Evolutionary conservation across 1,140 invertebrate species (phyloP), one percentile per base, ranked within the genome.

Genomic region (Contarinia nasturtii): DNA sequence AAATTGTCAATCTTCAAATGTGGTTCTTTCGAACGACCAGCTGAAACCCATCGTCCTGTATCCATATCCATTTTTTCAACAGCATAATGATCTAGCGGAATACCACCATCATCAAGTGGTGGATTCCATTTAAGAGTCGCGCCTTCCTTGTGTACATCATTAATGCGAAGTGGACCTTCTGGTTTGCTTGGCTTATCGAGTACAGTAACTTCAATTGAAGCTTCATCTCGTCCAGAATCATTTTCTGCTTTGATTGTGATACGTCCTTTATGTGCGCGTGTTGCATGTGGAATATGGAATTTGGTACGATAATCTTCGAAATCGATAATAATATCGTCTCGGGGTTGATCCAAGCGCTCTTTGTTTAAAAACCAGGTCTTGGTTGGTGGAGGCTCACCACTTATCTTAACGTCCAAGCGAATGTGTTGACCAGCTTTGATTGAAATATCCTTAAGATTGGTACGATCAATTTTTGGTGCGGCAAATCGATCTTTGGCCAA

Each of bases 81-180:
- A 40, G 85, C 70, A 58, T 95, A 96, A 58, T 87, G 79, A 51
- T 92, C 87, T 51, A 97, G 79, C 2, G 90, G 88, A 8, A 79
- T 75, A 48, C 91, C 91, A 46, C 91, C 92, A 69, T 95, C 89
- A 63, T 90, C 83, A 48, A 77, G 66, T 18, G 93, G 93, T 52
- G 87, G 78, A 59, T 92, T 88, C 93, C 93, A 98, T 65, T 90
- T 84, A 1, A 98, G 68, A 3, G 77, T 86, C 57, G 87, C 93
- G 15, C 90, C 88, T 61, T 97, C 91, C 57, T 89, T 86, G 61
- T 89, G 89, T 2, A 97, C 76, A 64, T 96, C 89, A 5, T 80
- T 79, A 27, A 78, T 71, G 59, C 88, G 86, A 3, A 97, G 67
- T 1, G 92, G 92, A 48, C 91, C 92, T 66, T 92, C 84, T 20